Percentiles rank a stretch among this genome's conserved stretches.
phyloP scores from a whole-genome alignment of 1,140 invertebrate genomes.

The Drosophila baimaii region DNA sequence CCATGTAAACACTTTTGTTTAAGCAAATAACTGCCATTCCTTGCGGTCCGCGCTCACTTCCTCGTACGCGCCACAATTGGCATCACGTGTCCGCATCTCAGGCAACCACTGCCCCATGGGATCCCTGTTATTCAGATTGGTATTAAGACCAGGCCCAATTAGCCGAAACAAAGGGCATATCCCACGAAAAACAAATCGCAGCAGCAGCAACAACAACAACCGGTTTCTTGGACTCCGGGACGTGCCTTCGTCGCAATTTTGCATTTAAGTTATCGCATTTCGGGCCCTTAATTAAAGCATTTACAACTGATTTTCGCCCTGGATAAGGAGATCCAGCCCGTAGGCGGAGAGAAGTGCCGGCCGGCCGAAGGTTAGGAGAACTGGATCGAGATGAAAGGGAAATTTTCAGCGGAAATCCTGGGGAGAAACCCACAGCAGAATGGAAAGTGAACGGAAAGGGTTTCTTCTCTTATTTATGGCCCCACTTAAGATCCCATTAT shows the following conservation, averaged over 20 bases:
- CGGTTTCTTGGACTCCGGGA: constrained; percentile 50
- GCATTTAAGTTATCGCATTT: constrained; percentile 72
- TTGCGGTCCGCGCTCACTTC: constrained; percentile 43
- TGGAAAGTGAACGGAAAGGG: constrained; percentile 18
- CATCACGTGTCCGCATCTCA: constrained; percentile 17
- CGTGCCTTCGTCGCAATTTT: constrained; percentile 70
- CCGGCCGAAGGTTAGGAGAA: constrained; percentile 45
- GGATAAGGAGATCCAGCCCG: constrained; percentile 50
- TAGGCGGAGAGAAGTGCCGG: constrained; percentile 11
- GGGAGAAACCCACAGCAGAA: constrained; percentile 36
- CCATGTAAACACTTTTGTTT: constrained; percentile 66
- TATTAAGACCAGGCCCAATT: constrained; percentile 38
- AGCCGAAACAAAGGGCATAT: constrained; percentile 55
- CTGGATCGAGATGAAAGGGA: constrained; percentile 42
- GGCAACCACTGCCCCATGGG: not conserved
- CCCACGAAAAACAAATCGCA: constrained; percentile 21
- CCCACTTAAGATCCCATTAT: not conserved
- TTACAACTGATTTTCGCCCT: constrained; percentile 68
- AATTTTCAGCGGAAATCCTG: constrained; percentile 42
- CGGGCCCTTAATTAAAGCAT: constrained; percentile 71
- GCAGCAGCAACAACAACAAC: constrained; percentile 20
- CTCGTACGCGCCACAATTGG: constrained; percentile 46
- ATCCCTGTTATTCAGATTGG: constrained; percentile 10
- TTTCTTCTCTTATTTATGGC: constrained; percentile 9
- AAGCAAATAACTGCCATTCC: constrained; percentile 69